Evolutionary conservation across 2,888 invertebrate genomes (phyloP).

Genomic region (Aelia acuminata): DNA sequence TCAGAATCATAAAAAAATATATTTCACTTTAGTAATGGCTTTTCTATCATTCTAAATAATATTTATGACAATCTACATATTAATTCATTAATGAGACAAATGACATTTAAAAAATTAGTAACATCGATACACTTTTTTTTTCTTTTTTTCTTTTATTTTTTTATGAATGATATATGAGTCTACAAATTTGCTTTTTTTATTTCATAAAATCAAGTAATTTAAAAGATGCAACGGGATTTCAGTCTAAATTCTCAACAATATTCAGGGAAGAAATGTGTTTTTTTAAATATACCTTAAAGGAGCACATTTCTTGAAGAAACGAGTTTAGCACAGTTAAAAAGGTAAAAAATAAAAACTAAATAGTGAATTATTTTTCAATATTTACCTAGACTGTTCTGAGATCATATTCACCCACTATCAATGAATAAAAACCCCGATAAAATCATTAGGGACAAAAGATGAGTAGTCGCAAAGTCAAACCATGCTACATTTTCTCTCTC

Average conservation of each 20-base stretch:
- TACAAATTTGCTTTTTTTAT: neutral
- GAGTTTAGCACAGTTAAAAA: conserved; percentile 49
- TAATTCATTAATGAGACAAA: conserved; percentile 29
- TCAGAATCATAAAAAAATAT: conserved; percentile 58
- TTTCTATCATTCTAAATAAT: conserved; percentile 21
- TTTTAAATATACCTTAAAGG: conserved; percentile 5
- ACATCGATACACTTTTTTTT: neutral
- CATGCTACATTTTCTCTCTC: conserved; percentile 16
- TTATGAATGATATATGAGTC: conserved; percentile 17
- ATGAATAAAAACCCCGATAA: conserved; percentile 42
- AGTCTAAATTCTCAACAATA: conserved; percentile 59
- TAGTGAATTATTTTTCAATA: conserved; percentile 13
- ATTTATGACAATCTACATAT: conserved; percentile 32
- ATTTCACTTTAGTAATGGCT: conserved; percentile 37
- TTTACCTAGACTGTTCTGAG: conserved; percentile 49
- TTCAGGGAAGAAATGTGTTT: conserved; percentile 52
- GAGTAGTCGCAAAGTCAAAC: neutral
- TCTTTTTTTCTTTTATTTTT: neutral
- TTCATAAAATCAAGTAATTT: conserved; percentile 3
- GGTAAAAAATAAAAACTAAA: conserved; percentile 39
- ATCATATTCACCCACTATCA: conserved; percentile 53
- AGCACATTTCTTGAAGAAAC: conserved; percentile 45
- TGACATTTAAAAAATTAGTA: conserved; percentile 39
- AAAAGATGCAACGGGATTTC: conserved; percentile 49
- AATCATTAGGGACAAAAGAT: conserved; percentile 21